Percentiles rank a stretch among this genome's conserved stretches.
phyloP scores from a whole-genome alignment of 2,888 invertebrate genomes.

The Nephrotoma guestfalica region DNA sequence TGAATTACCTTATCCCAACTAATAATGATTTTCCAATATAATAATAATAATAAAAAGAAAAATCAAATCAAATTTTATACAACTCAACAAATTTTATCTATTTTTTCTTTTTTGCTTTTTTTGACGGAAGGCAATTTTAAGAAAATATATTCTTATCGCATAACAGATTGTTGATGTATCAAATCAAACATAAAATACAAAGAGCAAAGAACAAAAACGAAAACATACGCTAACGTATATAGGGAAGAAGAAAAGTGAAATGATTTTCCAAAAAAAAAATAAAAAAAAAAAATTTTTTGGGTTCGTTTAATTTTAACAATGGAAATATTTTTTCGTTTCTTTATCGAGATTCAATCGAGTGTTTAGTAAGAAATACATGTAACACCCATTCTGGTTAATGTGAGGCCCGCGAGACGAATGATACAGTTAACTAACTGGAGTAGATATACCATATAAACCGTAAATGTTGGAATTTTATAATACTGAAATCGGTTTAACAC shows the following conservation, averaged over 20 bases:
- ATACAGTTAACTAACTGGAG: no score
- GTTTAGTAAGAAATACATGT: not conserved
- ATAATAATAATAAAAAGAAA: not conserved
- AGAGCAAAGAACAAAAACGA: not conserved
- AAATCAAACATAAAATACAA: conserved; percentile 2
- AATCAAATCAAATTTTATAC: conserved; percentile 2
- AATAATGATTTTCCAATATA: not conserved
- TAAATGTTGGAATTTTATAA: no score
- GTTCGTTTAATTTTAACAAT: conserved; percentile 3
- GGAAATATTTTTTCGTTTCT: not conserved
- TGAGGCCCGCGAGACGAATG: not conserved
- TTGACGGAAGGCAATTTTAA: conserved; percentile 3
- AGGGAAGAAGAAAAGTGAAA: not conserved
- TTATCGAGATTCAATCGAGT: not conserved
- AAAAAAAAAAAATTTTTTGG: not conserved
- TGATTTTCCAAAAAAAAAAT: not conserved
- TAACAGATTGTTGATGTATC: conserved; percentile 4
- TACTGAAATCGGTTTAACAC: no score
- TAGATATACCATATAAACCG: no score
- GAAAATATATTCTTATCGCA: conserved; percentile 4
- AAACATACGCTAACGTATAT: not conserved
- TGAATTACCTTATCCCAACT: not conserved
- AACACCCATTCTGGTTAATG: not conserved
- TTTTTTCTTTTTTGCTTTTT: not conserved
- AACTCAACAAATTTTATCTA: conserved; percentile 1